Percentiles rank a stretch among this genome's conserved stretches.
phyloP scores from a whole-genome alignment of 1,140 invertebrate species.

The Rhysida immarginata region DNA sequence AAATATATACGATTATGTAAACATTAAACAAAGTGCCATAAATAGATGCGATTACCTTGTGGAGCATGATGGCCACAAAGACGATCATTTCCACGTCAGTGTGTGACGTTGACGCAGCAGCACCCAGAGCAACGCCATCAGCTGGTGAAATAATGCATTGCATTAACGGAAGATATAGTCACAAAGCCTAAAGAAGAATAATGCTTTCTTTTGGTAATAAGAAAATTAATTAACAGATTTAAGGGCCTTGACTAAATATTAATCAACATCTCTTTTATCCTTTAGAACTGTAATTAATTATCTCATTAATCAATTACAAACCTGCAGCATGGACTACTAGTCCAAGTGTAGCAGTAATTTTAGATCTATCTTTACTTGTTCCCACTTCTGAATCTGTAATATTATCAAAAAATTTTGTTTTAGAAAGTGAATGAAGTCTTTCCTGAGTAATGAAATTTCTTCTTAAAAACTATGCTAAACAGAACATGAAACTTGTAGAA shows the following conservation, averaged over 20 bases:
- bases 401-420: not conserved
- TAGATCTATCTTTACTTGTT: constrained; percentile 39
- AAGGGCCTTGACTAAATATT: too few species aligned
- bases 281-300: constrained; percentile 1
- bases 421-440: too few species aligned
- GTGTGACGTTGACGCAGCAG: constrained; percentile 85
- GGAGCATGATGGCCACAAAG: constrained; percentile 96
- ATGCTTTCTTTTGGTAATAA: not conserved
- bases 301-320: constrained; percentile 20
- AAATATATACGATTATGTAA: not conserved
- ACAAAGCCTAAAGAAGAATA: not conserved
- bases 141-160: constrained; percentile 38
- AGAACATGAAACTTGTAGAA: too few species aligned
- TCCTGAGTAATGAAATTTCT: too few species aligned
- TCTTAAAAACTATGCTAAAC: too few species aligned
- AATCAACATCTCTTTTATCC: not conserved
- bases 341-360: constrained; percentile 81
- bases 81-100: constrained; percentile 94
- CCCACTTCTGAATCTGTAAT: constrained; percentile 33
- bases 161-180: not conserved
- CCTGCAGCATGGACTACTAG: constrained; percentile 91
- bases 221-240: not conserved
- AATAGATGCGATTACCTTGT: constrained; percentile 52
- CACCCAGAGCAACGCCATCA: constrained; percentile 91
- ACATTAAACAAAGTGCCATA: not conserved